These are phyloP conservation scores for Dinothrombium tinctorium DNA, from an alignment of 1,140 invertebrate genomes.

Conservation along the genomic window DNA sequence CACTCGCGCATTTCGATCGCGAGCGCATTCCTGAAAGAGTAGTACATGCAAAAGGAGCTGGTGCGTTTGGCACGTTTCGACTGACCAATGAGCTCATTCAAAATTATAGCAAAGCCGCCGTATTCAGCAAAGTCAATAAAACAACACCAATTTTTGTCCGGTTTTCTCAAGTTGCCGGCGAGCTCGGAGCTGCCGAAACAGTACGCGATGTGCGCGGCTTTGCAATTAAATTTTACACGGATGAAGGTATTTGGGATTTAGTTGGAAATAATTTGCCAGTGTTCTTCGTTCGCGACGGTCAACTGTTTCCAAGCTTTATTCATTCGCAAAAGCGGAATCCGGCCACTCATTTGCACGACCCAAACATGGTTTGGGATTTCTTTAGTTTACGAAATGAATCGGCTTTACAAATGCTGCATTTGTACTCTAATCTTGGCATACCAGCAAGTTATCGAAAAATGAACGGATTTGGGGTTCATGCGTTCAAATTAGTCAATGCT, in stretches of 20 bases:
- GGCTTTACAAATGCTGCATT: slow-evolving; percentile 58
- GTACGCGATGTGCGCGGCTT: slow-evolving; percentile 77
- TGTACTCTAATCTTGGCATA: slow-evolving; percentile 74
- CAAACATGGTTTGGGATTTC: slow-evolving; percentile 92
- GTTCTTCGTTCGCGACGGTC: slow-evolving; percentile 80
- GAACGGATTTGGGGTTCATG: slow-evolving; percentile 88
- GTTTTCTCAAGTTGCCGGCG: slow-evolving; percentile 66
- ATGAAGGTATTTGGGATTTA: slow-evolving; percentile 87
- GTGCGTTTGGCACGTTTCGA: slow-evolving; percentile 91
- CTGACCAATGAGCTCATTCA: slow-evolving; percentile 38
- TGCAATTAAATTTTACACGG: slow-evolving; percentile 85
- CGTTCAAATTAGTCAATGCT: slow-evolving; percentile 75
- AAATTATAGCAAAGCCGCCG: slow-evolving; percentile 51
- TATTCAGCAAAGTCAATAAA: slow-evolving; percentile 62
- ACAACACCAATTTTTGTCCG: slow-evolving; percentile 51
- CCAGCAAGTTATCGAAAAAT: slow-evolving; percentile 75
- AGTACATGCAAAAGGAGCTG: slow-evolving; percentile 88
- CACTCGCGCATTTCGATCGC: slow-evolving; percentile 61
- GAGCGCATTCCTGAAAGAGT: slow-evolving; percentile 92
- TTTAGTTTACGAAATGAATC: slow-evolving; percentile 62
- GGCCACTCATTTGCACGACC: slow-evolving; percentile 66
- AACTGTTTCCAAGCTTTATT: slow-evolving; percentile 79
- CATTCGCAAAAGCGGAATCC: slow-evolving; percentile 88
- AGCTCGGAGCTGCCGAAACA: slow-evolving; percentile 68
- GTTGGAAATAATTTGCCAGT: slow-evolving; percentile 94